Percentiles rank a stretch among this genome's conserved stretches.
These are phyloP conservation scores for Neuroscelio doddi DNA, from an alignment of 2,888 invertebrate genomes.

Conservation along the genomic window DNA sequence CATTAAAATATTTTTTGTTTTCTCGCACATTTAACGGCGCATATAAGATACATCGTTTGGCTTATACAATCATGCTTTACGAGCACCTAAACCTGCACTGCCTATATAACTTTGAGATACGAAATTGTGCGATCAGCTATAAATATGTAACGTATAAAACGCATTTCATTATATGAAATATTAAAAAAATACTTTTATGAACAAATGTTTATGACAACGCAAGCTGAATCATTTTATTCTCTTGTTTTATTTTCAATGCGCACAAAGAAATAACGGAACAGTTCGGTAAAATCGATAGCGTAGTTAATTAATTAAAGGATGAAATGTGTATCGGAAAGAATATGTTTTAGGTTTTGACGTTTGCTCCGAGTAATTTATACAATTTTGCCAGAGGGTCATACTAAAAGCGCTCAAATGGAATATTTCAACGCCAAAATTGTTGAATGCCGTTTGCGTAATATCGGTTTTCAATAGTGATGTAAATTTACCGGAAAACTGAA, in stretches of 20 bases:
- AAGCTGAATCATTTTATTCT: no score
- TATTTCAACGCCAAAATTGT: conserved; percentile 35
- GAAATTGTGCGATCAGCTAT: background rate
- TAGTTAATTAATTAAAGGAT: no score
- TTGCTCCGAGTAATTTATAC: conserved; percentile 34
- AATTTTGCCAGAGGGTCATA: conserved; percentile 19
- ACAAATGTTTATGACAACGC: no score
- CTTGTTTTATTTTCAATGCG: background rate
- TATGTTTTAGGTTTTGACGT: conserved; percentile 10
- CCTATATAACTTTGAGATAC: background rate
- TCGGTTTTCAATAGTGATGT: conserved; percentile 29
- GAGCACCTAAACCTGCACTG: background rate
- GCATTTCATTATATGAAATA: background rate
- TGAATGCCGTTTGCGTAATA: conserved; percentile 24
- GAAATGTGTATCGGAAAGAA: no score
- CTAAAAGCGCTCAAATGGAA: conserved; percentile 34
- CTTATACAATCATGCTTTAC: background rate
- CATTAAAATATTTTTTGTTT: background rate
- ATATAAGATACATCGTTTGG: conserved; percentile 1
- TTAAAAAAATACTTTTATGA: background rate
- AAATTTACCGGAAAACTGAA: conserved; percentile 19
- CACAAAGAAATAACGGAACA: background rate
- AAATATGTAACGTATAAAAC: conserved; percentile 1
- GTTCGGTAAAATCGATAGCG: no score
- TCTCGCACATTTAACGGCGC: conserved; percentile 20